Percentiles rank a stretch among this genome's conserved stretches.
phyloP scores from a whole-genome alignment of 2,113 vertebrate species.

The Dolichotis patagonum region DNA sequence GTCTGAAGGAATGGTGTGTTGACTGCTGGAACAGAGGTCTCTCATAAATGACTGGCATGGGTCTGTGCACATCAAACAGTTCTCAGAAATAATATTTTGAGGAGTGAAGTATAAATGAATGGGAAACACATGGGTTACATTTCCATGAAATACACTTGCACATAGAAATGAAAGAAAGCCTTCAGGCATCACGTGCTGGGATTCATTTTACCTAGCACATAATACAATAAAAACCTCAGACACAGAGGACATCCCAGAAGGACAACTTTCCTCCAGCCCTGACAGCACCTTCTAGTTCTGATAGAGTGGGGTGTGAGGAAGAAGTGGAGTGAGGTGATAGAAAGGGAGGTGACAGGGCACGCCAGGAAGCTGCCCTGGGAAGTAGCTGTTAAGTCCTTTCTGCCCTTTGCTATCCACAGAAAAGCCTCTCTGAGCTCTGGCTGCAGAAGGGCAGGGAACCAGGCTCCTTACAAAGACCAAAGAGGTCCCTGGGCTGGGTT shows the following conservation, averaged over 20 bases:
- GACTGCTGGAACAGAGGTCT: neutral
- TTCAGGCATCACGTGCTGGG: neutral
- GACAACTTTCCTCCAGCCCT: neutral
- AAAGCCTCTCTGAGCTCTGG: neutral
- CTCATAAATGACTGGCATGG: neutral
- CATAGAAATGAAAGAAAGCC: slow-evolving; percentile 37
- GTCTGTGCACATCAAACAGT: slow-evolving; percentile 60
- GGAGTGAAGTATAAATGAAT: slow-evolving; percentile 51
- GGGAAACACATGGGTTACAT: slow-evolving; percentile 58
- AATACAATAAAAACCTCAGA: neutral
- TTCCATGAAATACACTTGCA: slow-evolving; percentile 49
- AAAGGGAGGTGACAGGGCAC: fast-evolving
- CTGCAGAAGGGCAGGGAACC: neutral
- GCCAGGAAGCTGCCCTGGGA: too few species aligned
- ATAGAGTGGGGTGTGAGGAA: neutral
- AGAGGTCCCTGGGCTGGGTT: neutral
- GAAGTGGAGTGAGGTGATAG: neutral
- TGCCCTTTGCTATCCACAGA: fast-evolving
- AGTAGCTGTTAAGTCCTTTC: fast-evolving
- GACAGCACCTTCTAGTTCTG: neutral
- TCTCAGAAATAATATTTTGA: slow-evolving; percentile 66
- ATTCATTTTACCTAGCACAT: slow-evolving; percentile 7
- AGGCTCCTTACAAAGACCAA: neutral
- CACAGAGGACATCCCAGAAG: neutral
- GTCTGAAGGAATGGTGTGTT: neutral